Percentiles rank a stretch among this genome's conserved stretches.
Evolutionary conservation across 2,113 vertebrate genomes (phyloP).

Genomic region (Aegotheles bennettii): DNA sequence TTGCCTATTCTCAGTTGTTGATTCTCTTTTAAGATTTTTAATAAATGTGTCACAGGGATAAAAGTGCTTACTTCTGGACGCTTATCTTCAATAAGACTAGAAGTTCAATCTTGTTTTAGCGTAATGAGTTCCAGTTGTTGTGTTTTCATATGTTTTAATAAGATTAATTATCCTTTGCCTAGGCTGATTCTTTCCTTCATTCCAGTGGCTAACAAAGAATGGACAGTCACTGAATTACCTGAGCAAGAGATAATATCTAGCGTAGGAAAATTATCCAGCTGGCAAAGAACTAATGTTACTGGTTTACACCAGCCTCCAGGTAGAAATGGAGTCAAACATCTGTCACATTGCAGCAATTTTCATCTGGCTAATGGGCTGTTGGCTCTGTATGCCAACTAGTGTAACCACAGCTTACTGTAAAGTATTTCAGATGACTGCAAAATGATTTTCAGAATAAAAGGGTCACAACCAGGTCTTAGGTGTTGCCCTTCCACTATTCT

Average conservation of each 20-base stretch:
- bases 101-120: slow-evolving; percentile 62
- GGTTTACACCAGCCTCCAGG: slow-evolving; percentile 42
- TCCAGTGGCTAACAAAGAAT: slow-evolving; percentile 16
- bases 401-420: slow-evolving; percentile 1
- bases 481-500: neutral
- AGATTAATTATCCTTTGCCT: slow-evolving; percentile 70
- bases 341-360: slow-evolving; percentile 47
- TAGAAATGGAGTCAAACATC: slow-evolving; percentile 47
- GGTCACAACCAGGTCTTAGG: neutral
- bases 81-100: slow-evolving; percentile 65
- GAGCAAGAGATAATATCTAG: slow-evolving; percentile 36
- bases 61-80: slow-evolving; percentile 59
- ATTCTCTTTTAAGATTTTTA: slow-evolving; percentile 50
- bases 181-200: slow-evolving; percentile 10
- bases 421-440: neutral
- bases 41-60: slow-evolving; percentile 10
- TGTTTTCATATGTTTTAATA: slow-evolving; percentile 72
- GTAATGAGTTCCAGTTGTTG: slow-evolving; percentile 55
- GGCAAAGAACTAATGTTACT: slow-evolving; percentile 31
- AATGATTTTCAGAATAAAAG: neutral
- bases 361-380: slow-evolving; percentile 22
- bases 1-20: neutral
- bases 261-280: slow-evolving; percentile 39
- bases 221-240: slow-evolving; percentile 41
- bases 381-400: neutral